These are phyloP conservation scores for Chrosomus eos DNA, from an alignment of 2,797 vertebrate species.

Conservation along the genomic window DNA sequence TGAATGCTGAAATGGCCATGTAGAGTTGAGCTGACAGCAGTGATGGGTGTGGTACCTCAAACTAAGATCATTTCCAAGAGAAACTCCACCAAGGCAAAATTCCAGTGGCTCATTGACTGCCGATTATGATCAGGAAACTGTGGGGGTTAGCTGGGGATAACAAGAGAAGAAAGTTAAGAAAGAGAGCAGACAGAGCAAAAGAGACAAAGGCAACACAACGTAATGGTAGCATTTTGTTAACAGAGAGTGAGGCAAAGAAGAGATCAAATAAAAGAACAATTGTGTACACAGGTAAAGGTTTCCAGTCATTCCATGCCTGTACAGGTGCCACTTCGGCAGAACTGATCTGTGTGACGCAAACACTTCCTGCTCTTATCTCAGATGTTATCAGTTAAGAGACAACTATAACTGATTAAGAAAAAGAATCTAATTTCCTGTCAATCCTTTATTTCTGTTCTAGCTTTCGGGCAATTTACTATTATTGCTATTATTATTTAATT, in stretches of 20 bases:
- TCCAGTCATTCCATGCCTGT: slow-evolving; percentile 24
- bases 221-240: slow-evolving; percentile 4
- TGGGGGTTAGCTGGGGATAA: slow-evolving; percentile 25
- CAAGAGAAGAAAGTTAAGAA: background rate
- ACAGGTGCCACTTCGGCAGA: slow-evolving; percentile 13
- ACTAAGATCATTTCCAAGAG: slow-evolving; percentile 41
- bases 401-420: background rate
- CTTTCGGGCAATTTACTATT: background rate
- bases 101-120: slow-evolving; percentile 38
- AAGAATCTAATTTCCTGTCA: background rate
- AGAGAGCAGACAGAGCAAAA: background rate
- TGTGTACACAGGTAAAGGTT: slow-evolving; percentile 9
- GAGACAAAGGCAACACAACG: background rate
- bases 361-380: background rate
- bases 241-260: slow-evolving; percentile 30
- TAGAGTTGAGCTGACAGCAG: background rate
- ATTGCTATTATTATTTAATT: background rate
- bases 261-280: slow-evolving; percentile 14
- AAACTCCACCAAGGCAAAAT: slow-evolving; percentile 48
- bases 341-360: slow-evolving; percentile 14
- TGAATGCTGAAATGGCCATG: background rate
- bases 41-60: slow-evolving; percentile 28
- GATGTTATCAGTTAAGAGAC: background rate
- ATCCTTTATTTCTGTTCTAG: background rate
- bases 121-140: background rate